phyloP scores from a whole-genome alignment of 2,888 invertebrate species.

The Hirtodrosophila confusa region DNA sequence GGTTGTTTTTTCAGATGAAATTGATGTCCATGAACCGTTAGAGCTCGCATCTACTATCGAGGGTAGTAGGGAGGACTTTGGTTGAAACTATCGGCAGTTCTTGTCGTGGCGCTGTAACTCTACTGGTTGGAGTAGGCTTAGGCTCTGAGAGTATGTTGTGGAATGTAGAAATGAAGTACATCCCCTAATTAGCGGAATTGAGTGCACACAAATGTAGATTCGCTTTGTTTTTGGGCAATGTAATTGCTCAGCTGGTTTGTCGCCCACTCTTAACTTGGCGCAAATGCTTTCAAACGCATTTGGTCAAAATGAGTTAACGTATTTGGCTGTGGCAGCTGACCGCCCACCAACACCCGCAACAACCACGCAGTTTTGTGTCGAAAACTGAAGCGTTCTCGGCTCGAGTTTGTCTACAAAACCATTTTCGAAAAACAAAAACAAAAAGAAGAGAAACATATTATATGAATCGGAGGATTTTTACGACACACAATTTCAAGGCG shows the following conservation, averaged over 20 bases:
- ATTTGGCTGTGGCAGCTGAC: conserved; percentile 56
- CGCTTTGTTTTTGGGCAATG: conserved; percentile 9
- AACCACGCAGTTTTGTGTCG: conserved; percentile 30
- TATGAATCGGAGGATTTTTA: conserved; percentile 60
- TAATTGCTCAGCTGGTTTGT: conserved; percentile 33
- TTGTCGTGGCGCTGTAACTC: no score
- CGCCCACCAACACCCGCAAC: conserved; percentile 45
- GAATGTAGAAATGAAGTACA: conserved; percentile 1
- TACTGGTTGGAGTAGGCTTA: no score
- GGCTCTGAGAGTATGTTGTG: not conserved
- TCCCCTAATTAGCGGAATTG: conserved; percentile 22
- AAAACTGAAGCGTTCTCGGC: conserved; percentile 54
- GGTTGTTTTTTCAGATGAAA: no score
- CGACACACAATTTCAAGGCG: conserved; percentile 58
- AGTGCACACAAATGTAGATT: conserved; percentile 21
- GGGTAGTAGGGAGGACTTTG: no score
- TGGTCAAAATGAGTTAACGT: conserved; percentile 75
- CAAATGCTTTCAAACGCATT: conserved; percentile 56
- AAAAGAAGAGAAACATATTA: conserved; percentile 29
- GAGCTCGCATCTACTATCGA: no score
- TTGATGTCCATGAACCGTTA: no score
- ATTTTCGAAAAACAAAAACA: conserved; percentile 11
- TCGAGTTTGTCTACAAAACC: conserved; percentile 3
- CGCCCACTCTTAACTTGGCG: conserved; percentile 45
- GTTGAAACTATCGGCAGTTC: no score